Base-by-base conservation (phyloP, 1,140 invertebrate species). In the Orchestia grillus region DNA sequence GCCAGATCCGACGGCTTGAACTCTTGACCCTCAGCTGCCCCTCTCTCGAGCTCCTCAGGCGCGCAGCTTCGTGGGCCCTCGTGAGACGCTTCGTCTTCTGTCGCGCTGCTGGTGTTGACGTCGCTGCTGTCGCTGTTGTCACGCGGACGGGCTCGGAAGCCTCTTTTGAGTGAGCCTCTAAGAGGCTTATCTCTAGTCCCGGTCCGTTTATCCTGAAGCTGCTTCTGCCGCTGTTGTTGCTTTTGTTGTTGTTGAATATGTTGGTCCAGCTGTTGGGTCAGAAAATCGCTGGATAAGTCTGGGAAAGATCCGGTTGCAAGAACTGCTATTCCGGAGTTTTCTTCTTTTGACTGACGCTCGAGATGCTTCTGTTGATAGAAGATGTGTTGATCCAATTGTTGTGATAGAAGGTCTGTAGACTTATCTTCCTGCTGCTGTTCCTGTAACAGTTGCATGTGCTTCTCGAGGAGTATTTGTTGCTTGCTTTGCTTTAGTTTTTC, bases 111-210 rank as follows among this genome's bases (percentile, higher is more conserved):
- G 44, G 92, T 94, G 92, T 94, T 94, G 43, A 45, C 92, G 44
- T 94, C 92, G 92, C 92, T 94, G 92, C 92, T 94, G 92, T 94
- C 92, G 44, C 92, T 94, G 92, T 47, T 45, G 44, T 45, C 44
- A 44, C 44, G 92, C 92, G 44, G 43, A 3, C 44, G 92, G 4
- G 11, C 92, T 40, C 16, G 92, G 36, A 94, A 11, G 43, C 43
- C 47, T 44, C 36, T 94, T 94, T 94, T 94, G 41, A 94, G 44
- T 11, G 92, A 94, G 4, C 92, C 44, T 45, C 92, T 40, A 47
- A 94, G 40, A 94, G 44, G 92, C 40, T 94, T 94, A 44, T 90
- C 43, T 90, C 88, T 41, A 4, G 43, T 44, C 40, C 92, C 43
- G 40, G 44, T 47, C 92, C 44, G 36, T 44, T 45, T 44, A 94